Evolutionary conservation across 2,113 vertebrate species (phyloP).

Genomic region (Triplophysa rosa): DNA sequence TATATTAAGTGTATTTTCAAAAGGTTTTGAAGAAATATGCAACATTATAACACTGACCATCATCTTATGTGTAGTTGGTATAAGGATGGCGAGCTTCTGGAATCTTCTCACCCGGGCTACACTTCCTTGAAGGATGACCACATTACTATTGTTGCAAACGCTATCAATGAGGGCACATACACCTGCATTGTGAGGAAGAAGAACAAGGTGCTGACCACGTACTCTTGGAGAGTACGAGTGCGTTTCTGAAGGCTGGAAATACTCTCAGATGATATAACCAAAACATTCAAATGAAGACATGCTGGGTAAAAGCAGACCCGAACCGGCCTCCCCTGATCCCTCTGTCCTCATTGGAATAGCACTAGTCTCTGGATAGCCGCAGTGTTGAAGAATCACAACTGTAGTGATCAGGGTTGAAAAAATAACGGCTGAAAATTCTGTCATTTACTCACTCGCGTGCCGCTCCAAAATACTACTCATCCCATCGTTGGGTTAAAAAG

Average conservation of each 20-base stretch:
- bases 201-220: conserved; percentile 87
- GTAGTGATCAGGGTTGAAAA: background rate
- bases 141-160: conserved; percentile 93
- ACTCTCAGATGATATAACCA: background rate
- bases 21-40: too few relatives aligned
- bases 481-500: too few relatives aligned
- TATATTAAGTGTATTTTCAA: too few relatives aligned
- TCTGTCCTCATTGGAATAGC: conserved; percentile 2
- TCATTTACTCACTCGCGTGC: too few relatives aligned
- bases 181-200: conserved; percentile 90
- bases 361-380: background rate
- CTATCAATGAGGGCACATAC: conserved; percentile 94
- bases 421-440: too few relatives aligned
- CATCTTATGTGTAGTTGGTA: conserved; percentile 83
- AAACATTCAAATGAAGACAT: background rate
- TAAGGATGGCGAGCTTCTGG: conserved; percentile 92
- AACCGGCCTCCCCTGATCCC: background rate
- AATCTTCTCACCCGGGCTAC: conserved; percentile 91
- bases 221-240: conserved; percentile 91
- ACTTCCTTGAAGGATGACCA: conserved; percentile 86
- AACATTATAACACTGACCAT: conserved; percentile 23
- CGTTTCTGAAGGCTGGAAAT: conserved; percentile 70
- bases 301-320: conserved; percentile 1
- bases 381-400: background rate
- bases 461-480: too few relatives aligned